Evolutionary conservation across 2,797 vertebrate genomes (phyloP).

Genomic region (Gadopsis bispinosus): DNA sequence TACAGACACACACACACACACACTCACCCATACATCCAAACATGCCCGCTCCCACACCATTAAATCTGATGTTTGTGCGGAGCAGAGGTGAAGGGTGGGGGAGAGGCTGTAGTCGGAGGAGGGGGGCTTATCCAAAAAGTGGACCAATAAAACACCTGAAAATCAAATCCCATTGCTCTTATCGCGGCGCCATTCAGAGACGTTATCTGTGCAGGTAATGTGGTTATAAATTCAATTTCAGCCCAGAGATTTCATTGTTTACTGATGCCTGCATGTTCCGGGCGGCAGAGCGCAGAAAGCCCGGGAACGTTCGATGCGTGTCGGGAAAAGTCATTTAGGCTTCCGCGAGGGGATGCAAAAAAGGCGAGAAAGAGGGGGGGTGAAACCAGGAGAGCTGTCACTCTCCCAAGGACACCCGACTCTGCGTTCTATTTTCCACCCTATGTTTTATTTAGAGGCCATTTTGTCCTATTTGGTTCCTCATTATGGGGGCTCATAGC

Average conservation of each 20-base stretch:
- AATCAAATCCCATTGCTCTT: constrained; percentile 98
- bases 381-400: constrained; percentile 70
- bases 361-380: constrained; percentile 43
- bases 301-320: constrained; percentile 82
- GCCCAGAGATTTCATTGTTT: constrained; percentile 93
- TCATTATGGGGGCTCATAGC: constrained; percentile 75
- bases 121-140: constrained; percentile 76
- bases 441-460: constrained; percentile 88
- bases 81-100: constrained; percentile 51
- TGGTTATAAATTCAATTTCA: constrained; percentile 99
- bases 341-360: constrained; percentile 79
- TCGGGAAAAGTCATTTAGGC: constrained; percentile 86
- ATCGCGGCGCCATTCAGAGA: constrained; percentile 94
- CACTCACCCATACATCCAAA: constrained; percentile 47
- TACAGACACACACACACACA: constrained; percentile 25
- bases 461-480: constrained; percentile 81
- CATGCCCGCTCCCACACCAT: constrained; percentile 45
- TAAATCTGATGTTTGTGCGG: constrained; percentile 67
- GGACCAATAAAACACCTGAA: constrained; percentile 81
- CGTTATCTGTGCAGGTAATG: constrained; percentile 95
- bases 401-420: constrained; percentile 82
- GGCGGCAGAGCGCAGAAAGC: constrained; percentile 76
- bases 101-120: constrained; percentile 31
- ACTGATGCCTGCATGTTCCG: constrained; percentile 87
- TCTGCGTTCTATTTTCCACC: constrained; percentile 73